Conservation (phyloP, 2,888 invertebrate species). For the Petrolisthes cinctipes region DNA sequence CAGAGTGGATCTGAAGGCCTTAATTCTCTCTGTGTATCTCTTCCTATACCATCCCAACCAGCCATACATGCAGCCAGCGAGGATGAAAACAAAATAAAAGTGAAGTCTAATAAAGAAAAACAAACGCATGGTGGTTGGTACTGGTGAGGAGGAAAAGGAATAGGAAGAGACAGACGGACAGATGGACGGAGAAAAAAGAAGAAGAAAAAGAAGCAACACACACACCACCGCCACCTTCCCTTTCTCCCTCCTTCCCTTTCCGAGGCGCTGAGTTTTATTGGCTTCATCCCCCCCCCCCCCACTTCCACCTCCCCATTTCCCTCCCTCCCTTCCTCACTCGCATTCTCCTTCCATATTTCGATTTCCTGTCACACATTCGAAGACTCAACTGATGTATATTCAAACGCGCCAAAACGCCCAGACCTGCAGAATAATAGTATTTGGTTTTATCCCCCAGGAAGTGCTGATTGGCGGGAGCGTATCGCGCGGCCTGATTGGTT, state of each 20-base stretch:
- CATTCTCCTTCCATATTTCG: conserved; percentile 41
- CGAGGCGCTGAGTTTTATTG: conserved; percentile 26
- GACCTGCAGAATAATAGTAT: conserved; percentile 64
- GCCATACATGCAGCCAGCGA: no score
- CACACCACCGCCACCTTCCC: neutral
- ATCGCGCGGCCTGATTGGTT: conserved; percentile 62
- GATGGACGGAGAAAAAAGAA: neutral
- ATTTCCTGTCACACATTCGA: conserved; percentile 40
- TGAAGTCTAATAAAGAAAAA: no score
- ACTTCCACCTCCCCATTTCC: neutral
- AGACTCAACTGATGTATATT: conserved; percentile 61
- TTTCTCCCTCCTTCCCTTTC: neutral
- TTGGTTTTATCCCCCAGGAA: conserved; percentile 63
- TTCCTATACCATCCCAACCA: no score
- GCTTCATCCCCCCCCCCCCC: neutral
- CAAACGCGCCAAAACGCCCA: conserved; percentile 57
- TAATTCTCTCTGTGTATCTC: no score
- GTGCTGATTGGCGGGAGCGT: conserved; percentile 63
- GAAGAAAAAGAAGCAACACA: conserved; percentile 9
- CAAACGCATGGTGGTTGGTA: no score
- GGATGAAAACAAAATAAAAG: no score
- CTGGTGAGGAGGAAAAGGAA: no score
- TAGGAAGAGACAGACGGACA: neutral
- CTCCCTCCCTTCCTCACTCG: neutral
- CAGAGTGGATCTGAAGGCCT: no score